Evolutionary conservation across 2,113 vertebrate genomes (phyloP).

Genomic region (Phyllopteryx taeniolatus): DNA sequence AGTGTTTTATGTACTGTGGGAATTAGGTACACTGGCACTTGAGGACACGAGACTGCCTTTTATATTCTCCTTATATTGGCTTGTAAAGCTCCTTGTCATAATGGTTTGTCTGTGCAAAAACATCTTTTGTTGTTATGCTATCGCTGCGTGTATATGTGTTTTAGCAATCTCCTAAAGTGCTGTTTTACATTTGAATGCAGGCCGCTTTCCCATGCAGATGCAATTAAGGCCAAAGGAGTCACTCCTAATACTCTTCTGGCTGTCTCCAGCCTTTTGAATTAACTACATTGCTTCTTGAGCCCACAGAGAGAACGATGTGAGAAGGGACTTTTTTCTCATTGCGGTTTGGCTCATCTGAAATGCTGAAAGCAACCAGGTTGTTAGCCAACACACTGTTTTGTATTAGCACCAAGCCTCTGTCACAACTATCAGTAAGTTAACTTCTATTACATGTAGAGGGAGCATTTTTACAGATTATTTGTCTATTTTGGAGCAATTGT

Average conservation of each 20-base stretch:
- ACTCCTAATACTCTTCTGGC: conserved; percentile 55
- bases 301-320: conserved; percentile 14
- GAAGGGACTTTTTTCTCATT: background rate
- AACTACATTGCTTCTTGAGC: conserved; percentile 35
- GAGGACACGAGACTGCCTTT: conserved; percentile 14
- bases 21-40: conserved; percentile 37
- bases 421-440: background rate
- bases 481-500: background rate
- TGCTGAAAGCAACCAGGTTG: conserved; percentile 18
- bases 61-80: conserved; percentile 21
- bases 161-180: conserved; percentile 64
- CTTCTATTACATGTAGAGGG: background rate
- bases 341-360: conserved; percentile 19
- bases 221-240: conserved; percentile 55
- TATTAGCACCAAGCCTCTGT: background rate
- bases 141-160: conserved; percentile 45
- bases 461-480: background rate
- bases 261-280: conserved; percentile 44
- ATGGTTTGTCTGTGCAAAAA: background rate
- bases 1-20: conserved; percentile 38
- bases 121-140: conserved; percentile 14
- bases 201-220: conserved; percentile 48
- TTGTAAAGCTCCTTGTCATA: conserved; percentile 25
- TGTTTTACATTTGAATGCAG: conserved; percentile 63
- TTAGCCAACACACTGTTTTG: background rate